Base-by-base conservation (phyloP, 2,113 vertebrate species). In the Brachyhypopomus gauderio region DNA sequence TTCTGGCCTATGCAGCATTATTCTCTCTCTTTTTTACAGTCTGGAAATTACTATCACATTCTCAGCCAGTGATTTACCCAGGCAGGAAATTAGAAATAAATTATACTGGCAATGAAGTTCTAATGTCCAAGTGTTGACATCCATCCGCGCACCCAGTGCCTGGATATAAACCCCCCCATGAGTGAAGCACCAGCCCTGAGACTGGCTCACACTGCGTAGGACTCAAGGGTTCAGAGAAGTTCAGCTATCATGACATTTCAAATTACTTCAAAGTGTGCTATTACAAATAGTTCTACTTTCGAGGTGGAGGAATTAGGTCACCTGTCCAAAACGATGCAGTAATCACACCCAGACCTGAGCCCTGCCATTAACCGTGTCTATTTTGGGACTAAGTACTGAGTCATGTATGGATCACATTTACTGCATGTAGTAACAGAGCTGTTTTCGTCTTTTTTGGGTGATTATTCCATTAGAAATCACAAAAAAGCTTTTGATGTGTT, bases 41-140 rank as follows among this genome's bases (percentile, higher is more conserved):
- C 75, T 80, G 56, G 41, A 83, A 85, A 88, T 85, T 83, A 88
- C 86, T 86, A 83, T 83, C 85, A 79, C 76, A 77, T 84, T 86
- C 69, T 78, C 76, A 81, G 83, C 55, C 55, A 36, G 75, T 84
- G 87, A 85, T 88, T 88, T 85, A 82, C 73, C 62, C 83, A 78
- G 77, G 73, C 78, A 62, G 77, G 56, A 85, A 88, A 88, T 88
- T 86, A 83, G 78, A 75, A 85, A 75, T 72, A 82, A 82, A 85
- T 84, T 80, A 87, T 69, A 55, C 77, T 48, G 66, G 22, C 79
- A 72, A 80, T 69, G 70, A 82, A 70, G 77, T 78, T 67, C 84
- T 81, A 66, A 75, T 85, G 69, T 79, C 78, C 36, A 70, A 17
- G 76, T 64, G 58, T 73, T 83, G 74, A 84, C 80, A 86, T 80